Conservation (phyloP, 2,888 invertebrate genomes). For the Tiliacea citrago region DNA sequence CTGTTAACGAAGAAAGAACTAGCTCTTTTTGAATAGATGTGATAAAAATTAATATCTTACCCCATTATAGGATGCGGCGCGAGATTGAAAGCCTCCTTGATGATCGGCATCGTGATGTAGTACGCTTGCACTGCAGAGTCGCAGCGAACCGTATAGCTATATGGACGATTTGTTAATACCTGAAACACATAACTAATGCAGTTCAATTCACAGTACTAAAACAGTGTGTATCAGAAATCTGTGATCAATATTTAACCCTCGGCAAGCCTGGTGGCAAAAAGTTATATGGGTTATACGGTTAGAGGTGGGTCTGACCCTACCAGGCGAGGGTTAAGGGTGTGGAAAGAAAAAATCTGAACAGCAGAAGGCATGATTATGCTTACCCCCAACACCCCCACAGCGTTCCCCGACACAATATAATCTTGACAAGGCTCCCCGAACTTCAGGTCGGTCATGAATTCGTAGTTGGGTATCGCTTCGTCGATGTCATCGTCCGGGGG, state of each 20-base stretch:
- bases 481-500: conserved; percentile 83
- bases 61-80: conserved; percentile 86
- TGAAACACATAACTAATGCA: conserved; percentile 48
- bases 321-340: too few relatives aligned
- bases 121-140: conserved; percentile 91
- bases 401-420: conserved; percentile 91
- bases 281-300: too few relatives aligned
- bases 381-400: conserved; percentile 91
- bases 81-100: conserved; percentile 86
- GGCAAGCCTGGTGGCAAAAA: too few relatives aligned
- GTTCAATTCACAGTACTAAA: too few relatives aligned
- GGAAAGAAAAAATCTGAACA: too few relatives aligned
- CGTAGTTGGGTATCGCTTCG: conserved; percentile 90
- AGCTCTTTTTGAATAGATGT: too few relatives aligned
- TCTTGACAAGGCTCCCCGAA: conserved; percentile 87
- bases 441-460: conserved; percentile 87
- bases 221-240: too few relatives aligned
- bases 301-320: too few relatives aligned
- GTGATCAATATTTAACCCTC: too few relatives aligned
- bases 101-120: conserved; percentile 80
- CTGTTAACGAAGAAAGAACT: too few relatives aligned
- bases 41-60: conserved; percentile 63
- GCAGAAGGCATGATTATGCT: conserved; percentile 24
- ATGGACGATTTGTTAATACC: conserved; percentile 89
- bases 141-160: conserved; percentile 90